Conservation (phyloP, 1,140 invertebrate species). For the Brachionus rotundiformis region DNA sequence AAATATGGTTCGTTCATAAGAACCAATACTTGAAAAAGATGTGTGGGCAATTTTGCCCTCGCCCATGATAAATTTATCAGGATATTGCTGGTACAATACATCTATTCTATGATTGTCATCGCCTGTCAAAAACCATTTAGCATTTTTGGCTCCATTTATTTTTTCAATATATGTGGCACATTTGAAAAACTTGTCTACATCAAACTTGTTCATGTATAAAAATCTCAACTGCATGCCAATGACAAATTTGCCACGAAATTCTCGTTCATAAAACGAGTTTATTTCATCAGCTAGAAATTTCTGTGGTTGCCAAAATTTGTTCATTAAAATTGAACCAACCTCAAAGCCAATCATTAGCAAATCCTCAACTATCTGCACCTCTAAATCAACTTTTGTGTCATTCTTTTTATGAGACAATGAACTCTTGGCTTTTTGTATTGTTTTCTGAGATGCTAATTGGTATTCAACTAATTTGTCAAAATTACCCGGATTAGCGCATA, state of each 20-base stretch:
- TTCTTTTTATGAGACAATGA: background rate
- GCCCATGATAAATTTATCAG: background rate
- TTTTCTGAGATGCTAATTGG: background rate
- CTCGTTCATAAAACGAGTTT: background rate
- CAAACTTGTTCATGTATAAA: background rate
- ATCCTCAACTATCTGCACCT: background rate
- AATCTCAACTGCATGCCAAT: slow-evolving; percentile 44
- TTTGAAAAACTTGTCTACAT: slow-evolving; percentile 5
- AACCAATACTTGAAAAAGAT: slow-evolving; percentile 9
- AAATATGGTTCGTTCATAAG: background rate
- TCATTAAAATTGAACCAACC: background rate
- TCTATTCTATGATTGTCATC: background rate
- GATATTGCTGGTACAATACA: background rate
- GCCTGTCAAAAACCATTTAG: background rate
- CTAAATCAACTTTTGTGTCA: background rate
- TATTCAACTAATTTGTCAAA: background rate
- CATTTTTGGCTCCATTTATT: slow-evolving; percentile 5
- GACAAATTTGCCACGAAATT: slow-evolving; percentile 13
- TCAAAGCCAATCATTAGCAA: background rate
- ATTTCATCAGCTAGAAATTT: background rate
- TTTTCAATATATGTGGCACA: slow-evolving; percentile 37
- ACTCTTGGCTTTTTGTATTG: background rate
- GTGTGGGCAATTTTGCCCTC: background rate
- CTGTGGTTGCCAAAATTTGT: slow-evolving; percentile 23
- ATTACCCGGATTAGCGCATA: background rate